Percentiles rank a stretch among this genome's conserved stretches.
Conservation (phyloP, 2,797 vertebrate genomes). For the Pelobates cultripes region DNA sequence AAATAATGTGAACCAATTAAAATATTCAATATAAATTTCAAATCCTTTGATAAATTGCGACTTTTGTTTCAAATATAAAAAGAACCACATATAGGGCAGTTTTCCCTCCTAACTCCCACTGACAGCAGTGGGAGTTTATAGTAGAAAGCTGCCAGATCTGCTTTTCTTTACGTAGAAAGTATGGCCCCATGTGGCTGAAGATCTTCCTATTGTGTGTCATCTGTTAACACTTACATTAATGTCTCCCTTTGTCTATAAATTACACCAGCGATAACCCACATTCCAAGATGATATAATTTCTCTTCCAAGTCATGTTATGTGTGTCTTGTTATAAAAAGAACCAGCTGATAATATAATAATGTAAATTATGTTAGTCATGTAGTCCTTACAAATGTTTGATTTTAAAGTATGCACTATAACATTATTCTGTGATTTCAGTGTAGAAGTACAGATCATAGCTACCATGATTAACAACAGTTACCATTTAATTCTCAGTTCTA, state of each 20-base stretch:
- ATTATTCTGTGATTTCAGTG: too few species aligned
- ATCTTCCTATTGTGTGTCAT: slow-evolving; percentile 12
- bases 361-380: too few species aligned
- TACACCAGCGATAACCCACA: not conserved
- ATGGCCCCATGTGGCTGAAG: slow-evolving; percentile 8
- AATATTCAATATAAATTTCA: too few species aligned
- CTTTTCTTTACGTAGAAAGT: slow-evolving; percentile 14
- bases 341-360: not conserved
- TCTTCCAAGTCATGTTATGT: not conserved
- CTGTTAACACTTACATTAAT: slow-evolving; percentile 1
- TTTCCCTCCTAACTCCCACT: not conserved
- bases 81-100: not conserved
- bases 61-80: not conserved
- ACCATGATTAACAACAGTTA: too few species aligned
- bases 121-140: slow-evolving; percentile 13
- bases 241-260: slow-evolving; percentile 24
- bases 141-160: slow-evolving; percentile 13
- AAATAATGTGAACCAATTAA: too few species aligned
- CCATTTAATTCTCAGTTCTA: too few species aligned
- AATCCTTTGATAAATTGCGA: too few species aligned
- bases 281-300: not conserved
- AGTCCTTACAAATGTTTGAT: too few species aligned
- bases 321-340: not conserved
- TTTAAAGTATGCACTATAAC: too few species aligned
- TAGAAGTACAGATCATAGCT: too few species aligned